phyloP scores from a whole-genome alignment of 2,888 invertebrate species.

The Cosmia trapezina region DNA sequence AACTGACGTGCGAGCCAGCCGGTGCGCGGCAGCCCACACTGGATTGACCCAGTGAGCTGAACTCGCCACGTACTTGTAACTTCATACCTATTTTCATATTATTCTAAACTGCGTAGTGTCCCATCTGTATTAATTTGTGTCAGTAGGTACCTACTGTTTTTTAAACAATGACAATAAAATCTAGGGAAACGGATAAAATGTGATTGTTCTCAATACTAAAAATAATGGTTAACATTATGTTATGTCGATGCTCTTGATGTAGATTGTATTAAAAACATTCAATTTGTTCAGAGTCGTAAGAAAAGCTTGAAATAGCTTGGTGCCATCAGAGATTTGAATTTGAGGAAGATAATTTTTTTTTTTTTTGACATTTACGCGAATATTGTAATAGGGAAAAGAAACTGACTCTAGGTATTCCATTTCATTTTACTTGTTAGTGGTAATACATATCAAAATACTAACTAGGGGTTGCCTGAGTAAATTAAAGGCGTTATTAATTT shows the following conservation, averaged over 20 bases:
- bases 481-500: conserved; percentile 4
- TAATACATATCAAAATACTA: conserved; percentile 1
- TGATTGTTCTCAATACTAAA: conserved; percentile 22
- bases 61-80: no score
- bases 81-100: no score
- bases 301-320: conserved; percentile 41
- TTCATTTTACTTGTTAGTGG: not conserved
- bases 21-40: no score
- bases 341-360: no score
- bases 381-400: not conserved
- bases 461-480: conserved; percentile 15
- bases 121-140: no score
- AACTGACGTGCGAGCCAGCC: no score
- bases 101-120: no score
- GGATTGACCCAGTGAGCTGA: no score
- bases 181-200: conserved; percentile 11
- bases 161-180: conserved; percentile 9
- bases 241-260: not conserved
- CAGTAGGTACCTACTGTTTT: no score
- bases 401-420: conserved; percentile 12
- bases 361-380: not conserved
- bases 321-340: conserved; percentile 54
- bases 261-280: conserved; percentile 31
- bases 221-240: not conserved
- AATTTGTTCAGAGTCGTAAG: not conserved